Base-by-base conservation (phyloP, 1,140 invertebrate species). In the Drosophila orena region DNA sequence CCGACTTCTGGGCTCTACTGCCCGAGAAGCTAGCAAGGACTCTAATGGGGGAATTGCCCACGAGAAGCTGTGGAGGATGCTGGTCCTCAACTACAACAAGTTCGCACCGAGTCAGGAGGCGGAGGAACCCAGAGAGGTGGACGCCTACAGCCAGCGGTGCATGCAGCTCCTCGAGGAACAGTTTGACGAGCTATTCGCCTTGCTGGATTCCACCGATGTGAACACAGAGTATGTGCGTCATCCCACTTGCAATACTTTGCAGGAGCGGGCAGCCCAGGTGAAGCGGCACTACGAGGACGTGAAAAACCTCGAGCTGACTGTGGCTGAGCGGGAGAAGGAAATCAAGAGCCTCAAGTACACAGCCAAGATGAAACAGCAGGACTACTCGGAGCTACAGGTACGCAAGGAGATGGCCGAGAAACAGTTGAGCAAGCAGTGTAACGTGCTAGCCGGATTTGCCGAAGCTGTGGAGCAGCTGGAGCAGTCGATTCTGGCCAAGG, bases 331-430 rank as follows among this genome's bases (percentile, higher is more conserved):
- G 78, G 98, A 99, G 72, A 95, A 95, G 22, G 97, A 98, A 83
- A 96, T 99, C 69, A 95, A 96, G 61, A 97, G 98, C 80, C 93
- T 98, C 0, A 96, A 96, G 92, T 95, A 97, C 81, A 93, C 95
- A 24, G 91, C 98, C 4, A 96, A 98, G 92, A 94, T 94, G 22
- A 99, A 98, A 93, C 97, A 98, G 93, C 98, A 99, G 89, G 98
- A 99, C 93, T 92, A 98, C 38, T 98, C 97, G 38, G 97, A 99
- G 93, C 97, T 98, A 94, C 96, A 96, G 73, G 95, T 99, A 30
- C 93, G 98, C 12, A 96, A 98, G 80, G 97, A 99, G 89, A 93
- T 99, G 65, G 96, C 97, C 3, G 98, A 99, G 92, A 98, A 98
- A 92, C 98, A 98, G 91, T 92, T 98, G 52, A 95, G 95, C 20